Evolutionary conservation across 2,888 invertebrate species (phyloP).

Genomic region (Spisula subtruncata): DNA sequence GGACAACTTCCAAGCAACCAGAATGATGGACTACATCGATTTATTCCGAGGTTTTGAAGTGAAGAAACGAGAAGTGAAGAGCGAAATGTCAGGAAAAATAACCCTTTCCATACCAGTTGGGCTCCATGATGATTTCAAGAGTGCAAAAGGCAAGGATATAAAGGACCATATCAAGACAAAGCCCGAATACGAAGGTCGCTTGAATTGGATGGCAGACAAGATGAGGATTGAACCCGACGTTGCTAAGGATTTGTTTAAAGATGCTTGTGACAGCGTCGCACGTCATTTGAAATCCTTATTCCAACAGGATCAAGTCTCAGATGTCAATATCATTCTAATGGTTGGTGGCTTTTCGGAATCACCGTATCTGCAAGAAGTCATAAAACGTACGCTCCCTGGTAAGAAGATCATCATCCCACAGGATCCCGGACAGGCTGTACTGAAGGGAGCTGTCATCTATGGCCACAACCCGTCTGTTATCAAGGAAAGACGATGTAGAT

Average conservation of each 20-base stretch:
- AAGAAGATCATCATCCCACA: conserved; percentile 69
- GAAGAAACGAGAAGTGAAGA: conserved; percentile 56
- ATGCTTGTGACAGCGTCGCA: conserved; percentile 54
- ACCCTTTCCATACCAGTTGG: conserved; percentile 34
- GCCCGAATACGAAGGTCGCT: conserved; percentile 29
- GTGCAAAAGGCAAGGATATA: conserved; percentile 33
- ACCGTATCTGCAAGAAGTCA: conserved; percentile 59
- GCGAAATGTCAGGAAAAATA: conserved; percentile 42
- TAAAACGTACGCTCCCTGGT: conserved; percentile 39
- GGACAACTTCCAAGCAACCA: conserved; percentile 45
- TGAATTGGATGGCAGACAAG: conserved; percentile 66
- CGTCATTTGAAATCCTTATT: conserved; percentile 63
- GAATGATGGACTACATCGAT: conserved; percentile 63
- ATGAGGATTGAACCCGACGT: conserved; percentile 63
- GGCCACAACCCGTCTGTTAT: conserved; percentile 68
- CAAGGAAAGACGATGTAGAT: conserved; percentile 59
- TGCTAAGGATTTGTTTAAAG: conserved; percentile 60
- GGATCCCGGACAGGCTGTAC: conserved; percentile 69
- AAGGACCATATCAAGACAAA: conserved; percentile 40
- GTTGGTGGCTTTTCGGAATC: conserved; percentile 75
- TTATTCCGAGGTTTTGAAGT: conserved; percentile 62
- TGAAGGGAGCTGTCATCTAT: conserved; percentile 75
- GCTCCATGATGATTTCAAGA: conserved; percentile 38
- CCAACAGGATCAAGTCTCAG: conserved; percentile 43
- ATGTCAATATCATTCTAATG: conserved; percentile 65